Base-by-base conservation (phyloP, 2,888 invertebrate species). In the Plagiodera versicolora region DNA sequence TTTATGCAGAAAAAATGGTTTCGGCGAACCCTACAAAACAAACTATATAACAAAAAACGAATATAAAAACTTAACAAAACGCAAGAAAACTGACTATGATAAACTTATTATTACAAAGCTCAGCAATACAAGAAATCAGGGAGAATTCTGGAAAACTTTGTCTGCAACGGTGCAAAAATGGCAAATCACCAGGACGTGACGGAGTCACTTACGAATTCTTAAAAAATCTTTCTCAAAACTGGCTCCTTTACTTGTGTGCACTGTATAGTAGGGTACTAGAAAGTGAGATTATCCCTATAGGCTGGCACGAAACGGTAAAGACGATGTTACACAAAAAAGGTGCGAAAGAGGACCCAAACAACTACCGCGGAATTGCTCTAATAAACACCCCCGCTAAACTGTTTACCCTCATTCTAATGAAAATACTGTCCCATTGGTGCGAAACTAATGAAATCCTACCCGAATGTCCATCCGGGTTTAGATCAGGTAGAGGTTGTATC, bases 361-460 rank as follows among this genome's bases (percentile, higher is more conserved):
- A 54, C 14, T 44, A 54, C 44, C 6, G 54, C 17, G 54, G 39
- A 19, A 52, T 52, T 28, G 52, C 52, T 35, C 18, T 52, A 16
- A 18, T 52, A 5, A 52, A 52, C 11, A 30, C 17, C 24, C 16
- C 44, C 39, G 39, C 44, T 44, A 44, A 44, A 54, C 16, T 54
- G 19, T 54, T 54, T 5, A 52, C 52, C 18, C 18, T 18, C 18
- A 28, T 52, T 11, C 32, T 52, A 6, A 18, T 16, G 16, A 32
- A 30, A 3, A 52, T 32, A 18, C 52, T 52, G 14, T 49, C 28
- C 5, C 16, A 16, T 17, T 49, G 20, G 49, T 18, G 49, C 32
- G 11, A 32, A 24, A 5, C 24, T 24, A 24, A 24, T 6, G 24
- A 24, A 39, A 39, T 39, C 39, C 9, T 16, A 39, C 45, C 45